Conservation (phyloP, 2,797 vertebrate genomes). For the Rhinophrynus dorsalis region DNA sequence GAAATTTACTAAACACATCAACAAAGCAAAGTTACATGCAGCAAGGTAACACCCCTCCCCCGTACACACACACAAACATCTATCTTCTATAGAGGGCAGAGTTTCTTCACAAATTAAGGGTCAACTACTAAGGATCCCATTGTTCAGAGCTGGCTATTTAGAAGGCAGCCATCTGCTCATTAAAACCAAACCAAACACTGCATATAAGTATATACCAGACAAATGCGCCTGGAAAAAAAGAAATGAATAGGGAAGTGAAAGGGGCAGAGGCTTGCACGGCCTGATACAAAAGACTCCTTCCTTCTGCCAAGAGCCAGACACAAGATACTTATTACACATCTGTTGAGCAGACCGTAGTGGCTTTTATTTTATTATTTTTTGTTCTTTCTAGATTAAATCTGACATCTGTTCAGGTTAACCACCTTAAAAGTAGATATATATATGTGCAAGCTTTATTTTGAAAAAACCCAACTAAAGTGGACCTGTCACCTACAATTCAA, state of each 20-base stretch:
- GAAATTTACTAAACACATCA: too few relatives aligned
- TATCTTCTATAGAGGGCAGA: background rate
- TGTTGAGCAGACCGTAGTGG: conserved; percentile 20
- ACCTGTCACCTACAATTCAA: too few relatives aligned
- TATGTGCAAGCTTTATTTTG: too few relatives aligned
- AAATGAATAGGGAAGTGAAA: conserved; percentile 36
- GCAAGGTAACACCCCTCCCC: background rate
- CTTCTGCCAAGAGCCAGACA: conserved; percentile 35
- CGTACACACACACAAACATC: conserved; percentile 23
- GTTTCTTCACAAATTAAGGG: conserved; percentile 29
- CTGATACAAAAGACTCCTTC: conserved; percentile 34
- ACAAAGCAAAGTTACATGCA: too few relatives aligned
- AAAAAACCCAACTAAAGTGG: too few relatives aligned
- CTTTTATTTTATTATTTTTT: background rate
- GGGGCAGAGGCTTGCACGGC: conserved; percentile 2
- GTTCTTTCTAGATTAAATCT: conserved; percentile 12
- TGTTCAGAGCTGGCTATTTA: conserved; percentile 44
- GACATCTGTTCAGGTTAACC: conserved; percentile 32
- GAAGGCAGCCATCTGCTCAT: conserved; percentile 49
- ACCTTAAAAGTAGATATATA: too few relatives aligned
- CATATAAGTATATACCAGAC: conserved; percentile 22
- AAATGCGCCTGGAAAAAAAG: conserved; percentile 18
- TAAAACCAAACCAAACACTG: conserved; percentile 36
- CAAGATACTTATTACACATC: conserved; percentile 38
- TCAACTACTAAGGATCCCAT: conserved; percentile 36